Percentiles rank a stretch among this genome's conserved stretches.
phyloP scores from a whole-genome alignment of 2,888 invertebrate species.

The Drosophila maculinotata region DNA sequence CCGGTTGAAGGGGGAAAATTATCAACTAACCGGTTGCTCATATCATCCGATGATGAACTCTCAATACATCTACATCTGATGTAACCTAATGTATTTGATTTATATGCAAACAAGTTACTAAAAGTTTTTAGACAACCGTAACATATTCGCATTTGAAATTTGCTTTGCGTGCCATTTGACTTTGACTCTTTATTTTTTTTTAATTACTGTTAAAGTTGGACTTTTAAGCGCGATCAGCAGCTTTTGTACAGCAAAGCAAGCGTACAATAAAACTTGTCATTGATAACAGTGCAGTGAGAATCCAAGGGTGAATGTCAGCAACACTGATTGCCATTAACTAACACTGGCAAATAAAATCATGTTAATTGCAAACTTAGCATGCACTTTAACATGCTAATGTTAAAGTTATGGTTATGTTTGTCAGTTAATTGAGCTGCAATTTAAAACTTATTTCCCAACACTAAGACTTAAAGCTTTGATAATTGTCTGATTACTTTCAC shows the following conservation, averaged over 20 bases:
- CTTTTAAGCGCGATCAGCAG: slow-evolving; percentile 41
- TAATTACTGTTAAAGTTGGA: slow-evolving; percentile 24
- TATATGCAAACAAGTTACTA: neutral
- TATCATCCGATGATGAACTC: no score
- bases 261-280: slow-evolving; percentile 19
- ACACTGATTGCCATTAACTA: neutral
- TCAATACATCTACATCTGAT: neutral
- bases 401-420: neutral
- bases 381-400: neutral
- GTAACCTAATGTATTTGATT: neutral
- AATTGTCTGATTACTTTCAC: slow-evolving; percentile 12
- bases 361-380: neutral
- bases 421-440: no score
- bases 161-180: neutral
- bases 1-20: slow-evolving; percentile 20
- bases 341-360: neutral
- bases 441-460: slow-evolving; percentile 21
- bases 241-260: slow-evolving; percentile 12
- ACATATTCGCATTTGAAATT: neutral
- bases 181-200: slow-evolving; percentile 2
- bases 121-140: neutral
- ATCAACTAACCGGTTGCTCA: slow-evolving; percentile 1
- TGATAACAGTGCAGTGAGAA: slow-evolving; percentile 19
- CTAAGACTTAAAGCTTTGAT: neutral
- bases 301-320: slow-evolving; percentile 13